These are phyloP conservation scores for Leucania comma DNA, from an alignment of 2,888 invertebrate species.

Conservation along the genomic window DNA sequence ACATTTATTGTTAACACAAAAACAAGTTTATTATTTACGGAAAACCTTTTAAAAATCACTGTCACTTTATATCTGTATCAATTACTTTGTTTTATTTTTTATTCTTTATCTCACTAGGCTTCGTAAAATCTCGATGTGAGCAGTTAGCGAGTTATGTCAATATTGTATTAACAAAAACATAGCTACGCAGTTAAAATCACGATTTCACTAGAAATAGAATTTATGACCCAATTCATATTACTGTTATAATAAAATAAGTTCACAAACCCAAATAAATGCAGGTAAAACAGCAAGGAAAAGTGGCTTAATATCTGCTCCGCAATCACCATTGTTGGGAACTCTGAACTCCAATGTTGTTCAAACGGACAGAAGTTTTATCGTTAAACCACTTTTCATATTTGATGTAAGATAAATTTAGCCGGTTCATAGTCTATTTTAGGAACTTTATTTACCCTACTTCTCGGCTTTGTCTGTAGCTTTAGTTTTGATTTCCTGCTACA, in stretches of 20 bases:
- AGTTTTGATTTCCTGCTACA: constrained; percentile 37
- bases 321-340: constrained; percentile 58
- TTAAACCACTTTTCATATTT: constrained; percentile 62
- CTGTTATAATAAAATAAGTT: constrained; percentile 17
- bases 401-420: constrained; percentile 61
- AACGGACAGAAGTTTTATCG: constrained; percentile 57
- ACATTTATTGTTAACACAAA: constrained; percentile 48
- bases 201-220: constrained; percentile 7
- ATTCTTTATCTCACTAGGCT: not conserved
- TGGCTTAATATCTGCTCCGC: constrained; percentile 51
- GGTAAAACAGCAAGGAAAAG: constrained; percentile 48
- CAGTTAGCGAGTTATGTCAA: not conserved
- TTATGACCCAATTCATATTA: constrained; percentile 31
- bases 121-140: not conserved
- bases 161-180: constrained; percentile 1
- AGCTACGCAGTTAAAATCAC: not conserved
- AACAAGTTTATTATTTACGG: constrained; percentile 13
- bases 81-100: not conserved
- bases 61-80: not conserved
- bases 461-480: constrained; percentile 33
- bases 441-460: constrained; percentile 45
- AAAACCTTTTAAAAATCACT: not conserved
- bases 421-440: constrained; percentile 45
- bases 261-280: constrained; percentile 42
- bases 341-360: constrained; percentile 63